Conservation (phyloP, 2,888 invertebrate species). For the Arge pagana region DNA sequence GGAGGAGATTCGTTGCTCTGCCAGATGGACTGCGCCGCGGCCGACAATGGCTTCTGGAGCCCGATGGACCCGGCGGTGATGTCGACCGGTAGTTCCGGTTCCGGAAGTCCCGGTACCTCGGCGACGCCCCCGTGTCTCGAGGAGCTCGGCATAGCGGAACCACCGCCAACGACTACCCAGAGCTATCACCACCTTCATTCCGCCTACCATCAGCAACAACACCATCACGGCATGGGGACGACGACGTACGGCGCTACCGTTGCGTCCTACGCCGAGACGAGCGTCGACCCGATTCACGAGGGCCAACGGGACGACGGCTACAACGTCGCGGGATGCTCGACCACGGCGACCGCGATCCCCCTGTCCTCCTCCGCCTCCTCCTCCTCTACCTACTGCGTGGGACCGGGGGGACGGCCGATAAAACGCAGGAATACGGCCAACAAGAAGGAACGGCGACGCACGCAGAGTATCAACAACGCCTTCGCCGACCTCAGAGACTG, state of each 20-base stretch:
- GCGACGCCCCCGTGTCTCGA: slow-evolving; percentile 16
- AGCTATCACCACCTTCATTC: slow-evolving; percentile 11
- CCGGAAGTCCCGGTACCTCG: slow-evolving; percentile 16
- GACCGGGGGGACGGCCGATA: not conserved
- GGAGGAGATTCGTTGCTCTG: not conserved
- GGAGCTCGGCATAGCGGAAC: slow-evolving; percentile 14
- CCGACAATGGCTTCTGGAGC: slow-evolving; percentile 18
- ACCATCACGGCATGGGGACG: not conserved
- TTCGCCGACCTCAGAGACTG: slow-evolving; percentile 91
- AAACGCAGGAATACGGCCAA: slow-evolving; percentile 89
- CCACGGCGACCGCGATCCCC: slow-evolving; percentile 16
- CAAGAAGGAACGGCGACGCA: slow-evolving; percentile 90
- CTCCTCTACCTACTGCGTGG: slow-evolving; percentile 38
- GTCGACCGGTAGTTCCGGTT: slow-evolving; percentile 16
- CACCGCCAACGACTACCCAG: not conserved
- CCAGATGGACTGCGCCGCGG: slow-evolving; percentile 9
- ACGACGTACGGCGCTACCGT: not conserved
- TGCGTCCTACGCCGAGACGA: not conserved
- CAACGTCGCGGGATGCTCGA: not conserved
- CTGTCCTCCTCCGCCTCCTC: slow-evolving; percentile 31
- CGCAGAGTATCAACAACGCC: slow-evolving; percentile 93
- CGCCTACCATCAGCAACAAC: slow-evolving; percentile 11
- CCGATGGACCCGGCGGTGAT: slow-evolving; percentile 16
- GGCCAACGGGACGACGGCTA: slow-evolving; percentile 11
- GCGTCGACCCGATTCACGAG: too few species aligned